phyloP scores from a whole-genome alignment of 2,888 invertebrate species.

The Geophilus truncorum region DNA sequence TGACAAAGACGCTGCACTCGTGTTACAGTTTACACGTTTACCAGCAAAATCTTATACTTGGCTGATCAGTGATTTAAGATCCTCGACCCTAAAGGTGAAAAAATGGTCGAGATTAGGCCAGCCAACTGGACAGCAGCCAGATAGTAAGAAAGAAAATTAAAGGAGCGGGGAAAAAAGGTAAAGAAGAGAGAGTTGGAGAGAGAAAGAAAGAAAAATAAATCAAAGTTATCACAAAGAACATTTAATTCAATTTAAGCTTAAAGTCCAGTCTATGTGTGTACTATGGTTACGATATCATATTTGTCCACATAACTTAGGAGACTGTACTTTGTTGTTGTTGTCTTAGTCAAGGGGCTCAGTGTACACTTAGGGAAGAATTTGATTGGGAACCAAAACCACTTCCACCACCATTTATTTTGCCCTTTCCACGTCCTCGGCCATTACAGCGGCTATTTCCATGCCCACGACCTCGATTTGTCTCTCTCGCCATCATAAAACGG shows the following conservation, averaged over 20 bases:
- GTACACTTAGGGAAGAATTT: too few relatives aligned
- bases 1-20: neutral
- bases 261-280: too few relatives aligned
- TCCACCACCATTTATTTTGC: too few relatives aligned
- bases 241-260: neutral
- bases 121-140: neutral
- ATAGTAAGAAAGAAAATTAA: neutral
- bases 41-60: neutral
- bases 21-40: neutral
- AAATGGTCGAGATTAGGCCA: neutral
- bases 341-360: too few relatives aligned
- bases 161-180: neutral
- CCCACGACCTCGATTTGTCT: too few relatives aligned
- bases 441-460: too few relatives aligned
- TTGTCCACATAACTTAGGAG: too few relatives aligned
- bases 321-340: too few relatives aligned
- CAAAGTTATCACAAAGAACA: neutral
- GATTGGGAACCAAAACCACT: too few relatives aligned
- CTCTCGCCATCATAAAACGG: too few relatives aligned
- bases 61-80: neutral
- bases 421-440: too few relatives aligned
- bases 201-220: neutral
- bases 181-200: neutral
- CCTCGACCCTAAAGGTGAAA: neutral
- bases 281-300: too few relatives aligned